Evolutionary conservation across 2,113 vertebrate species (phyloP).

Genomic region (Myotis davidii): DNA sequence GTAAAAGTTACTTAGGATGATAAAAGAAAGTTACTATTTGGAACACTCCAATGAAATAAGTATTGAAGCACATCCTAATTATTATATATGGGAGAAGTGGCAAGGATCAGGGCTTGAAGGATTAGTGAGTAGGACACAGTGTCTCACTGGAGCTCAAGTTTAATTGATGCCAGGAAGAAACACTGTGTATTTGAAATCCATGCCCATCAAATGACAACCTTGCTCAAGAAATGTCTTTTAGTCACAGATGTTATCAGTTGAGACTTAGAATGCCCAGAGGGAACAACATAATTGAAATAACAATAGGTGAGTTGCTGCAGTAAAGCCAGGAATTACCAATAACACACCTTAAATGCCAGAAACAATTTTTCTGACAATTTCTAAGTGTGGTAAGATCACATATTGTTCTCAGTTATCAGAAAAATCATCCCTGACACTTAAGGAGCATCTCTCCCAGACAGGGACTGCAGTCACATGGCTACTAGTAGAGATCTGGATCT

Average conservation of each 20-base stretch:
- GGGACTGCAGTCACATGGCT: neutral
- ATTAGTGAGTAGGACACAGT: neutral
- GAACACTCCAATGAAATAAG: neutral
- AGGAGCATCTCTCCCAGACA: conserved; percentile 47
- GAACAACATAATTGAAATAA: conserved; percentile 73
- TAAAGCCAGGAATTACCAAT: conserved; percentile 70
- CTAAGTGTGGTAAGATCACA: conserved; percentile 65
- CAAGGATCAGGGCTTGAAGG: neutral
- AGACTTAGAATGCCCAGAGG: conserved; percentile 70
- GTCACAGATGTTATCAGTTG: conserved; percentile 67
- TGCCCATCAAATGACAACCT: conserved; percentile 61
- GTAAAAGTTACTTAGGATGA: neutral
- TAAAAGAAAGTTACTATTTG: neutral
- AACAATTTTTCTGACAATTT: conserved; percentile 71
- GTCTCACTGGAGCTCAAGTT: neutral
- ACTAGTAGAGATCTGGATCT: neutral
- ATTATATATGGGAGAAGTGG: neutral
- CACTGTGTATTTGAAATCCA: conserved; percentile 30
- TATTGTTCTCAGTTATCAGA: conserved; percentile 65
- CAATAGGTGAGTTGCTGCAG: conserved; percentile 58
- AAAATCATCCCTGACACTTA: conserved; percentile 72
- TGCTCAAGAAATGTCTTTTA: conserved; percentile 64
- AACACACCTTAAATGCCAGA: conserved; percentile 69
- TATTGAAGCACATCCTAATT: neutral
- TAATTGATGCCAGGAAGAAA: conserved; percentile 23